Percentiles rank a stretch among this genome's conserved stretches.
These are phyloP conservation scores for Flexamia atlantica DNA, from an alignment of 2,888 invertebrate genomes.

Conservation along the genomic window DNA sequence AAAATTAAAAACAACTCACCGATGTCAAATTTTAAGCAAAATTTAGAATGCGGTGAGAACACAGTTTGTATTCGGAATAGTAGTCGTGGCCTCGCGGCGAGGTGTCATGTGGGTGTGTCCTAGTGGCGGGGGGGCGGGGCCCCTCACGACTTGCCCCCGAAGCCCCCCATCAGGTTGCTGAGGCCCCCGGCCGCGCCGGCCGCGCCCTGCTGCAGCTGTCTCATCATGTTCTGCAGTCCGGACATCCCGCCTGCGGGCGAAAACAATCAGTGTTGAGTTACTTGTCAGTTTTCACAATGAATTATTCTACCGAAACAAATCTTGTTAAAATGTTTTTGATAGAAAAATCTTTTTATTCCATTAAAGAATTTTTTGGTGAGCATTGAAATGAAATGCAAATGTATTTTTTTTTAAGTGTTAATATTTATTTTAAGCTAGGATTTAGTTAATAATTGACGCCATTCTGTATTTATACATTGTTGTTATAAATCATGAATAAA, in stretches of 20 bases:
- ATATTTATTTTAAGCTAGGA: too few species aligned
- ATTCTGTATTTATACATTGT: too few species aligned
- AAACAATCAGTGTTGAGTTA: too few species aligned
- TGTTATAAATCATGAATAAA: too few species aligned
- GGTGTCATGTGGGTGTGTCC: conserved; percentile 11
- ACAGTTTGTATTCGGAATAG: not conserved
- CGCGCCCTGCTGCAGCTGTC: conserved; percentile 87
- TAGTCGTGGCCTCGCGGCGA: not conserved
- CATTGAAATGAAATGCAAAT: too few species aligned
- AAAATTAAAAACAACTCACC: conserved; percentile 1
- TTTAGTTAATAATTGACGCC: too few species aligned
- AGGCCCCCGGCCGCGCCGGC: conserved; percentile 77
- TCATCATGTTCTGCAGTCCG: conserved; percentile 98
- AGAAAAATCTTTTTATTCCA: too few species aligned
- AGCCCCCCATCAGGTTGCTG: conserved; percentile 79
- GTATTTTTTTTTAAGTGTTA: too few species aligned
- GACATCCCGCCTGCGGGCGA: conserved; percentile 90
- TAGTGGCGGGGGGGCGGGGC: not conserved
- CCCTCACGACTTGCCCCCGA: conserved; percentile 74
- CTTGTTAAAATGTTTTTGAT: too few species aligned
- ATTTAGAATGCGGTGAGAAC: not conserved
- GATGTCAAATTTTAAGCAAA: not conserved
- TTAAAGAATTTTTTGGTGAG: too few species aligned
- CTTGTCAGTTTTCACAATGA: too few species aligned
- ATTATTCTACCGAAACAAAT: too few species aligned